phyloP scores from a whole-genome alignment of 2,113 vertebrate genomes.

The Felis catus region DNA sequence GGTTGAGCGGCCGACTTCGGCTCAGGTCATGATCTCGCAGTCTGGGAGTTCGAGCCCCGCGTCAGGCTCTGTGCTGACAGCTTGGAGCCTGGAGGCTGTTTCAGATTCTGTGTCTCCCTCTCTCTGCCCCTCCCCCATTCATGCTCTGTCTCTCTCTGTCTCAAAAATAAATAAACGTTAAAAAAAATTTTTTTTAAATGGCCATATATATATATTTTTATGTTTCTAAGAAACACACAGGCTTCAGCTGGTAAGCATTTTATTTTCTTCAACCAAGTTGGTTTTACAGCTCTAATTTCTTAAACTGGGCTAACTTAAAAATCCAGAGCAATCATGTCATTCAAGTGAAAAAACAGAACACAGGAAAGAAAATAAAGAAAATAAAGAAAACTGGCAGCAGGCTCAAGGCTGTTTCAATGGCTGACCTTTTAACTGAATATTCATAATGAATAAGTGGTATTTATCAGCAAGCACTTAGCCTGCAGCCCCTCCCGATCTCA shows the following conservation, averaged over 20 bases:
- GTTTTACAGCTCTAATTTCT: background rate
- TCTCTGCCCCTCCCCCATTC: no score
- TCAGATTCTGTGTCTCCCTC: no score
- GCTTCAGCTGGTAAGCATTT: background rate
- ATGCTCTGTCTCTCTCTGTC: no score
- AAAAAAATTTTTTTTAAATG: background rate
- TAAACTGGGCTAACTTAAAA: background rate
- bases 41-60: no score
- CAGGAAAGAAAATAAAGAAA: background rate
- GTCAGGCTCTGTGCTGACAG: no score
- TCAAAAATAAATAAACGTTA: no score
- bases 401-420: background rate
- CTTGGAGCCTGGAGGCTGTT: no score
- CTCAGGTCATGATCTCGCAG: no score
- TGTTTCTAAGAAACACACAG: background rate
- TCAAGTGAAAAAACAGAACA: constrained; percentile 8
- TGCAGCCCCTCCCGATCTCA: background rate
- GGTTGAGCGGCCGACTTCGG: no score
- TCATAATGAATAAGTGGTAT: background rate
- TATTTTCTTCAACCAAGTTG: background rate
- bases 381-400: background rate
- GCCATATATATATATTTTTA: background rate
- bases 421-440: background rate
- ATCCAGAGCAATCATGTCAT: background rate
- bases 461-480: background rate